Evolutionary conservation across 2,888 invertebrate genomes (phyloP), one percentile per base, ranked within the genome.

Genomic region (Epinotia demarniana): DNA sequence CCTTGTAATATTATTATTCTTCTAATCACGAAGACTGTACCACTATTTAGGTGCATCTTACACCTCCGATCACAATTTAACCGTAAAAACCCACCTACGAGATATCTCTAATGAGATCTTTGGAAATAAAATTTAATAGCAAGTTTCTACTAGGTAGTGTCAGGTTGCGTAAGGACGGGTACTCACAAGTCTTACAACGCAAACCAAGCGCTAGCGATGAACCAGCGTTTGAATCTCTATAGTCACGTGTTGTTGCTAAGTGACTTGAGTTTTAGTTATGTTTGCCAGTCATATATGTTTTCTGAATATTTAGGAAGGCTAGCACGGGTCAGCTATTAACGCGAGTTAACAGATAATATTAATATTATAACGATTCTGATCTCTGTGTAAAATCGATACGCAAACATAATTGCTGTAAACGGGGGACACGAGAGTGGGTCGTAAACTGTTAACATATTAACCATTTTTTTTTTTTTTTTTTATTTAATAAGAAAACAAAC

Each of bases 21-120:
- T 63, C 2, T 63, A 19, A 19, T 57, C 3, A 18, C 13, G 33
- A 39, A 16, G 62, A 64, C 46, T 18, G 46, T 18, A 66, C 46
- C 11, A 72, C 57, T 19, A 68, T 19, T 46, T 18, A 60, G 46
- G 23, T n/a, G 58, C 57, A 72, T 63, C 66, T 60, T 49, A 33
- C 66, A 33, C 19, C 27, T 62, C 43, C 64, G 39, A 57, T 61
- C 71, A 39, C 71, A 49, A 60, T 73, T 49, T 58, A 58, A n/a
- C 58, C 46, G 49, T 66, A 57, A 69, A 74, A 55, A 13, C 73
- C 57, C 69, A 49, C 57, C 19, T 33, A 63, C 33, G 19, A 16
- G 5, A 27, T 57, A 74, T 74, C 74, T 55, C 9, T 58, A 74
- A 74, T 74, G 63, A 49, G 69, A 74, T 74, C 69, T 69, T 18